A percentile compares a stretch with the other conserved stretches of the same genome.
Evolutionary conservation across 2,113 vertebrate species (phyloP).

Genomic region (Thunnus maccoyii): DNA sequence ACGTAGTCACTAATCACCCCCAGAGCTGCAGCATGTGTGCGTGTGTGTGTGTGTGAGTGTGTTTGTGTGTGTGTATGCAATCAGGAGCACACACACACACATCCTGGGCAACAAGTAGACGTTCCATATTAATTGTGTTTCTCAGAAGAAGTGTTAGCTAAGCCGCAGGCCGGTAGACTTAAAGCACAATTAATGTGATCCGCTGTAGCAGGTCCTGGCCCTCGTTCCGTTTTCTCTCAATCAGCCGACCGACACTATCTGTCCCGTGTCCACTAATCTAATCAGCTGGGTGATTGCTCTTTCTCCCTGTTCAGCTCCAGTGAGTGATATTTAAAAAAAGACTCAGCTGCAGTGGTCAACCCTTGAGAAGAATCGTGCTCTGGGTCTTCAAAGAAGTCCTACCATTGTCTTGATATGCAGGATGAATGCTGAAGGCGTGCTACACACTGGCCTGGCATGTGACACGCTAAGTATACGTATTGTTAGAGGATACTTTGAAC

Average conservation of each 20-base stretch:
- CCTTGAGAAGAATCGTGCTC: slow-evolving; percentile 38
- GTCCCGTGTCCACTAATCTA: slow-evolving; percentile 64
- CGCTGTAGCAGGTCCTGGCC: slow-evolving; percentile 53
- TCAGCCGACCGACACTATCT: slow-evolving; percentile 65
- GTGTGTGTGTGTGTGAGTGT: not conserved
- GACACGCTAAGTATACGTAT: slow-evolving; percentile 36
- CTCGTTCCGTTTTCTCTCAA: slow-evolving; percentile 56
- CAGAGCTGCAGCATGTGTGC: slow-evolving; percentile 15
- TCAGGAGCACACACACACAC: not conserved
- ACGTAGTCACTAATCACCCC: slow-evolving; percentile 59
- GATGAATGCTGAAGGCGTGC: not conserved
- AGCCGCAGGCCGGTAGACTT: slow-evolving; percentile 49
- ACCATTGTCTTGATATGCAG: slow-evolving; percentile 4
- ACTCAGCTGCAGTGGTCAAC: not conserved
- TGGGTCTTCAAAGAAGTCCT: slow-evolving; percentile 23
- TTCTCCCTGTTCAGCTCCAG: slow-evolving; percentile 48
- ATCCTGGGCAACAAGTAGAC: slow-evolving; percentile 51
- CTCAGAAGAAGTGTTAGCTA: slow-evolving; percentile 50
- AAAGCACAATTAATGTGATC: slow-evolving; percentile 75
- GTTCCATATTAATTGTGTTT: slow-evolving; percentile 68
- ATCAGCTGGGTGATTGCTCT: slow-evolving; percentile 71
- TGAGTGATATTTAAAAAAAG: slow-evolving; percentile 66
- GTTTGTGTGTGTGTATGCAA: slow-evolving; percentile 6
- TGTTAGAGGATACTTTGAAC: slow-evolving; percentile 42
- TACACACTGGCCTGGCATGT: not conserved